Percentiles rank a stretch among this genome's conserved stretches.
Evolutionary conservation across 2,888 invertebrate species (phyloP).

Genomic region (Tetragonula carbonaria): DNA sequence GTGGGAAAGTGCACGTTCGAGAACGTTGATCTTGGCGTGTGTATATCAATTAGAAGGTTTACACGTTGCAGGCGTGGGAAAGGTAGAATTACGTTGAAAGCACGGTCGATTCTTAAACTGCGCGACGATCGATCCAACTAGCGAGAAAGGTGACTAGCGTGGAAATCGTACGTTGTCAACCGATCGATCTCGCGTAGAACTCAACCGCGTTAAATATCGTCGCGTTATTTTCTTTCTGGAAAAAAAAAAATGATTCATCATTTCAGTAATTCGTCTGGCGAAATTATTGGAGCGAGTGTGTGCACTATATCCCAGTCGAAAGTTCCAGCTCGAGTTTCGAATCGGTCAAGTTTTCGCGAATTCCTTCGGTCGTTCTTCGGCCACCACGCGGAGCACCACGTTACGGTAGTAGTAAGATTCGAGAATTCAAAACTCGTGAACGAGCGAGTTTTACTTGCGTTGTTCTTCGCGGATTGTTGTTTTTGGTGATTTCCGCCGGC

Average conservation of each 20-base stretch:
- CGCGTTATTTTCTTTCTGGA: not conserved
- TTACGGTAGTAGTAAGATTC: not conserved
- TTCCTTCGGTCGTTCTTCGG: not conserved
- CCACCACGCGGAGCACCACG: no score
- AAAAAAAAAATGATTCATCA: not conserved
- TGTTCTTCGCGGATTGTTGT: slow-evolving; percentile 9
- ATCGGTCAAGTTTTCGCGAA: slow-evolving; percentile 8
- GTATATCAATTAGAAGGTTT: slow-evolving; percentile 4
- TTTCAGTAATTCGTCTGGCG: not conserved
- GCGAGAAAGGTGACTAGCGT: not conserved
- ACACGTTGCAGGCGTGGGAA: not conserved
- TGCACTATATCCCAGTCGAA: not conserved
- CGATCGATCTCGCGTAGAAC: not conserved
- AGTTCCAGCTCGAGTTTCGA: not conserved
- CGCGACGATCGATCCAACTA: slow-evolving; percentile 1
- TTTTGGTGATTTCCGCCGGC: slow-evolving; percentile 15
- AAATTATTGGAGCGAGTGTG: no score
- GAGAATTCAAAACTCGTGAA: not conserved
- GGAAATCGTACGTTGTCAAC: slow-evolving; percentile 9
- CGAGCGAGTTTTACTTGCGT: not conserved
- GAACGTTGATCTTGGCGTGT: not conserved
- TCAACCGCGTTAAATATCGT: not conserved
- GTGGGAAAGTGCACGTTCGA: not conserved
- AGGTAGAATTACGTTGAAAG: slow-evolving; percentile 2
- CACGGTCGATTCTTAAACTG: slow-evolving; percentile 17